Evolutionary conservation across 1,140 invertebrate species (phyloP).

Genomic region (Nilaparvata lugens): DNA sequence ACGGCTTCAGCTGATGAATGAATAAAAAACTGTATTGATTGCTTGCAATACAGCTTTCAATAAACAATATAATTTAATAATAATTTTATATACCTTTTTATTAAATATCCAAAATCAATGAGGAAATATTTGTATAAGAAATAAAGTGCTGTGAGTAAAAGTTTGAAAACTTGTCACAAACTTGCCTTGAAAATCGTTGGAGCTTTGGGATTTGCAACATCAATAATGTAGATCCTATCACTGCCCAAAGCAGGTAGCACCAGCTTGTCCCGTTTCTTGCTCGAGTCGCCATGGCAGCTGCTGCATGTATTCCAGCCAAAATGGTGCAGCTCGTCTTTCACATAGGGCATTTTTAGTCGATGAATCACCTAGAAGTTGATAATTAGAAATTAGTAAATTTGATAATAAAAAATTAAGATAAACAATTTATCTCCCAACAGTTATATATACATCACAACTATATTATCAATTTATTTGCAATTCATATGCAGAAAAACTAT

Average conservation of each 20-base stretch:
- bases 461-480: too few species aligned
- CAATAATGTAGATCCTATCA: constrained; percentile 77
- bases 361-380: constrained; percentile 66
- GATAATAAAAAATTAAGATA: not conserved
- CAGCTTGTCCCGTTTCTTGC: constrained; percentile 60
- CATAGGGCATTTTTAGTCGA: constrained; percentile 63
- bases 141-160: too few species aligned
- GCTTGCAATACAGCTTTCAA: too few species aligned
- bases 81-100: too few species aligned
- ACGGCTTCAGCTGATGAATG: too few species aligned
- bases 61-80: too few species aligned
- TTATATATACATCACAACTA: too few species aligned
- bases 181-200: constrained; percentile 54
- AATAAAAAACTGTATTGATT: too few species aligned
- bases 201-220: constrained; percentile 55
- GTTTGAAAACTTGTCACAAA: too few species aligned
- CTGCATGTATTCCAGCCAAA: constrained; percentile 95
- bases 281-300: constrained; percentile 63
- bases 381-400: not conserved
- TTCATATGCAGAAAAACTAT: too few species aligned
- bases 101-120: too few species aligned
- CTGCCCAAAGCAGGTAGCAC: constrained; percentile 76
- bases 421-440: not conserved
- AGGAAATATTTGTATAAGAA: too few species aligned
- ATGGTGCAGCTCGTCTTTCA: constrained; percentile 88